These are phyloP conservation scores for Sterrhoptilus dennistouni DNA, from an alignment of 2,113 vertebrate genomes.

Conservation along the genomic window DNA sequence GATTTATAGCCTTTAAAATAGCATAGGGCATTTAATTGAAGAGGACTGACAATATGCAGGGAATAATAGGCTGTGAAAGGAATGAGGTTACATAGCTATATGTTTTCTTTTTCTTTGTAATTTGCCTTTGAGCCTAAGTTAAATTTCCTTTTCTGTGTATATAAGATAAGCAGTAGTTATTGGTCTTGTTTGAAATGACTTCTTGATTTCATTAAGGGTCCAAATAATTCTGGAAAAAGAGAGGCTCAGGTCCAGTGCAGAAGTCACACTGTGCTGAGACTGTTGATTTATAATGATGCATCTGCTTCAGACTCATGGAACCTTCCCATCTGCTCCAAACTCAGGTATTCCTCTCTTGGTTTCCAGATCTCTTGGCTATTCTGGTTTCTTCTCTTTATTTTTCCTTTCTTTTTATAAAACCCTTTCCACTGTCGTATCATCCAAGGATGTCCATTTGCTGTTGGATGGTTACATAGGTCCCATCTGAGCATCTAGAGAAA, in stretches of 20 bases:
- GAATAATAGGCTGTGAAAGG: not conserved
- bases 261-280: not conserved
- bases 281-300: not conserved
- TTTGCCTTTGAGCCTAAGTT: not conserved
- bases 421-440: not conserved
- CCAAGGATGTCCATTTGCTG: not conserved
- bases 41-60: not conserved
- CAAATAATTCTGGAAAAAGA: not conserved
- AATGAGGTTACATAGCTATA: not conserved
- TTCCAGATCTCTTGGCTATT: not conserved
- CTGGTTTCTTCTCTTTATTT: not conserved
- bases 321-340: not conserved
- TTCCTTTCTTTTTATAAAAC: not conserved
- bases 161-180: constrained; percentile 8
- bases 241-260: not conserved
- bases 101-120: not conserved
- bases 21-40: not conserved
- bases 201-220: not conserved
- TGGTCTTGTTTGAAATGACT: not conserved
- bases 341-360: not conserved
- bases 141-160: constrained; percentile 3
- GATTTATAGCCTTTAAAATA: constrained; percentile 12
- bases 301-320: not conserved
- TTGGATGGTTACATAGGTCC: not conserved
- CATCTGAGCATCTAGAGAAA: not conserved